These are phyloP conservation scores for Pangasius djambal DNA, from an alignment of 2,797 vertebrate species.

Conservation along the genomic window DNA sequence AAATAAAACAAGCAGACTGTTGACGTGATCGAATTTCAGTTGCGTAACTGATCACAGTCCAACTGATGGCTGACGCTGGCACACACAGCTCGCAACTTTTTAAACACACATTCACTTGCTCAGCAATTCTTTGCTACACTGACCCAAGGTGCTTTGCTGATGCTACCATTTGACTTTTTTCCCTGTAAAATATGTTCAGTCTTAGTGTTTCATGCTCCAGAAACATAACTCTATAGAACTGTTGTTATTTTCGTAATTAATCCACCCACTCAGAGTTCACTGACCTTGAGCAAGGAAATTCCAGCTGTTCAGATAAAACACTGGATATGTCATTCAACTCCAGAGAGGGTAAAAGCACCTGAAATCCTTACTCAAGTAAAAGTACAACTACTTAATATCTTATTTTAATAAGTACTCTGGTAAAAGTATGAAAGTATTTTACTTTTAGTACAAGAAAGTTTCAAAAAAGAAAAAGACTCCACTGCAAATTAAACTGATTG, in stretches of 20 bases:
- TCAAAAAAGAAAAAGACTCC: background rate
- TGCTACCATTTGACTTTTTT: background rate
- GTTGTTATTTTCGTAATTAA: background rate
- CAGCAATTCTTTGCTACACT: background rate
- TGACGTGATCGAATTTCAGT: background rate
- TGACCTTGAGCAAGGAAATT: background rate
- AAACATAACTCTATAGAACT: background rate
- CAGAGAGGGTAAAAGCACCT: background rate
- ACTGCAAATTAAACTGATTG: background rate
- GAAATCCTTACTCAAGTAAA: background rate
- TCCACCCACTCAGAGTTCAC: background rate
- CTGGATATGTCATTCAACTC: background rate
- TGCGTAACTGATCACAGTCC: background rate
- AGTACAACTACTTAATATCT: background rate
- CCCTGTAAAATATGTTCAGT: background rate
- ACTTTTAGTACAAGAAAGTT: too few relatives aligned
- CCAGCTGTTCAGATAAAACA: background rate
- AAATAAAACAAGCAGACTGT: background rate
- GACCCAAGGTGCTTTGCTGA: slow-evolving; percentile 9
- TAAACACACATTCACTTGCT: background rate
- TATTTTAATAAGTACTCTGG: background rate
- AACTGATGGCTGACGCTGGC: background rate
- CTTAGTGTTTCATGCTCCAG: background rate
- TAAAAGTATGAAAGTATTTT: background rate
- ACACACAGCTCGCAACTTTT: background rate